Evolutionary conservation across 2,797 vertebrate genomes (phyloP).

Genomic region (Argya squamiceps): DNA sequence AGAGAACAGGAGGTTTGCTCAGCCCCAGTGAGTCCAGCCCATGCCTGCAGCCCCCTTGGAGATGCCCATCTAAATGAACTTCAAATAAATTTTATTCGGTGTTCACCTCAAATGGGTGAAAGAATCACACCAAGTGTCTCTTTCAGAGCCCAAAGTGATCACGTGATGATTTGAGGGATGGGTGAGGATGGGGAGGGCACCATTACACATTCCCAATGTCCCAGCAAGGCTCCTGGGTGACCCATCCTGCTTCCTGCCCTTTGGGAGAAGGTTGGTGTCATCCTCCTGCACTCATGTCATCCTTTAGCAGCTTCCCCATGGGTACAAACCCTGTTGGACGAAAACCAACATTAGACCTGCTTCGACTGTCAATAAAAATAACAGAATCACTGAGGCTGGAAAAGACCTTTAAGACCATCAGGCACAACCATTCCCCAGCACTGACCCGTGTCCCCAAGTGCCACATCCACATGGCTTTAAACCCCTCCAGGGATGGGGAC

Average conservation of each 20-base stretch:
- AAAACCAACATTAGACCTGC: neutral
- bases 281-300: neutral
- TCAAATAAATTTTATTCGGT: neutral
- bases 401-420: neutral
- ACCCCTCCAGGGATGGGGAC: neutral
- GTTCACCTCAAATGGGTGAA: neutral
- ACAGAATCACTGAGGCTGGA: neutral
- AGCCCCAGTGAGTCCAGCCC: neutral
- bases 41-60: neutral
- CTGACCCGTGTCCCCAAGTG: no score
- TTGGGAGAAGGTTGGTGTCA: neutral
- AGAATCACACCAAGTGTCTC: neutral
- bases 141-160: rapidly evolving
- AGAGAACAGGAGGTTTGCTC: neutral
- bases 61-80: neutral
- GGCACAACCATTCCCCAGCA: neutral
- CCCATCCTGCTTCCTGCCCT: neutral
- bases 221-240: neutral
- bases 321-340: neutral
- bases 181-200: neutral
- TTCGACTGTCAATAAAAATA: neutral
- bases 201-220: neutral
- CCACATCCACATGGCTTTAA: rapidly evolving
- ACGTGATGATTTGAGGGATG: neutral
- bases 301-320: neutral